A percentile compares a stretch with the other conserved stretches of the same genome.
phyloP scores from a whole-genome alignment of 2,113 vertebrate genomes.

The Progne subis region DNA sequence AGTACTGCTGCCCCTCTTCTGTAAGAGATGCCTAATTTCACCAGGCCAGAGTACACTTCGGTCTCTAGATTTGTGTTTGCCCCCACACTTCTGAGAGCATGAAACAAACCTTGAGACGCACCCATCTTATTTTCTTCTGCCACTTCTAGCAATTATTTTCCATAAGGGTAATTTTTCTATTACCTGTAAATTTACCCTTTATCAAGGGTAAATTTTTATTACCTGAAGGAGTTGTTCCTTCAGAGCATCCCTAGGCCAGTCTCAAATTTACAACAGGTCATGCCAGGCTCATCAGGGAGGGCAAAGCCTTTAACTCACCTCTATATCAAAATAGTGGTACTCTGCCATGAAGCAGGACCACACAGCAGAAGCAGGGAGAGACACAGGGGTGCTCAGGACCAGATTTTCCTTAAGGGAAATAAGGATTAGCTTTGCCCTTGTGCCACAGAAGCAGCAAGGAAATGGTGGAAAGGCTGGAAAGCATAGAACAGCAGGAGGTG shows the following conservation, averaged over 20 bases:
- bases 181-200: background rate
- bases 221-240: background rate
- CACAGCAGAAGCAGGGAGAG: background rate
- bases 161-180: background rate
- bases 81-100: background rate
- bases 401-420: background rate
- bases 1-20: background rate
- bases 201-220: background rate
- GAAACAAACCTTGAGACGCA: background rate
- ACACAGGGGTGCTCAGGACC: background rate
- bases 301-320: background rate
- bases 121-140: background rate
- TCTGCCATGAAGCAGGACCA: accelerated
- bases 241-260: background rate
- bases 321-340: background rate
- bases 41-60: background rate
- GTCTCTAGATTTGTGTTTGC: background rate
- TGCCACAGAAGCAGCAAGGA: background rate
- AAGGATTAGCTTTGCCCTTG: background rate
- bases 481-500: background rate
- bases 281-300: background rate
- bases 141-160: background rate
- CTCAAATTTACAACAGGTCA: background rate
- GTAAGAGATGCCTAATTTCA: background rate
- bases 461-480: background rate